Conservation (phyloP, 2,888 invertebrate genomes). For the Eupithecia insigniata region DNA sequence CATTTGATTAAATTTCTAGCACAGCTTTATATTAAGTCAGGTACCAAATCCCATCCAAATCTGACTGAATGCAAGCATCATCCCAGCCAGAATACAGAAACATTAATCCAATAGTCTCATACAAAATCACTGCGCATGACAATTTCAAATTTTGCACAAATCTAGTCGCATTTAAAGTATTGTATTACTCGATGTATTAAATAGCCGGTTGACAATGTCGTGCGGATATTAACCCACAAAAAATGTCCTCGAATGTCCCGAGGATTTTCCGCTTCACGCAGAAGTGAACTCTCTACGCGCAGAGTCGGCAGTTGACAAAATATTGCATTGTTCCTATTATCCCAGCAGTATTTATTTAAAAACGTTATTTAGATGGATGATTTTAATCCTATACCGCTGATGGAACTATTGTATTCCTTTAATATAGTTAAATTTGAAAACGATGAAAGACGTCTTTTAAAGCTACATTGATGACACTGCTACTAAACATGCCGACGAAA, state of each 20-base stretch:
- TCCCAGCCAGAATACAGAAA: constrained; percentile 49
- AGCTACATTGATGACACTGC: constrained; percentile 37
- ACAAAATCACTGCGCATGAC: constrained; percentile 76
- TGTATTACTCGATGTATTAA: constrained; percentile 83
- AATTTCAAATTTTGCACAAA: constrained; percentile 84
- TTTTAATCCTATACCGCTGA: constrained; percentile 80
- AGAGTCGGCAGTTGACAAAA: constrained; percentile 83
- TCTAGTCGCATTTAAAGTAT: constrained; percentile 83
- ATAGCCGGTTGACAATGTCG: constrained; percentile 83
- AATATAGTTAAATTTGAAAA: constrained; percentile 72
- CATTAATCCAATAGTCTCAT: constrained; percentile 78
- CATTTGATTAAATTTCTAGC: background rate
- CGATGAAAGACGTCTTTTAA: constrained; percentile 57
- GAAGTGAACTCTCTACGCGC: constrained; percentile 78
- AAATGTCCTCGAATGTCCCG: constrained; percentile 83
- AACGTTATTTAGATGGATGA: constrained; percentile 84
- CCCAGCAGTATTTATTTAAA: constrained; percentile 83
- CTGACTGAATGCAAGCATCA: constrained; percentile 20
- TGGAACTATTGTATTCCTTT: constrained; percentile 73
- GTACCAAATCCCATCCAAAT: constrained; percentile 19
- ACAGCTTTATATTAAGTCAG: background rate
- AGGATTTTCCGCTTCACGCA: constrained; percentile 85
- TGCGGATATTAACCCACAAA: constrained; percentile 84
- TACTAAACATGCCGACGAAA: constrained; percentile 38
- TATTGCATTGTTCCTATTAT: constrained; percentile 85